Percentiles rank a stretch among this genome's conserved stretches.
phyloP scores from a whole-genome alignment of 2,888 invertebrate genomes.

The Coecobrya sp. region DNA sequence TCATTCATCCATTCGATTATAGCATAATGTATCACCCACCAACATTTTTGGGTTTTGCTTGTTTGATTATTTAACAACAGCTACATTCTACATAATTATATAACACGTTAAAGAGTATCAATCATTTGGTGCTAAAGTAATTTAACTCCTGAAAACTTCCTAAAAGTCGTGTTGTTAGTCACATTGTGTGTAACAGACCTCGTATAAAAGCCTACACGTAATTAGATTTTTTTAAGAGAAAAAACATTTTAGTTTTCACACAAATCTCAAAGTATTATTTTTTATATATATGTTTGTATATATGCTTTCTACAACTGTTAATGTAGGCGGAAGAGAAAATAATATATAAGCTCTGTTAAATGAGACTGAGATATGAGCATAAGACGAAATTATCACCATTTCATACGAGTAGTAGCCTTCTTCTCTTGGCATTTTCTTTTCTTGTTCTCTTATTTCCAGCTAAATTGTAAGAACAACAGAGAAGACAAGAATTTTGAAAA shows the following conservation, averaged over 20 bases:
- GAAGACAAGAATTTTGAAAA: conserved; percentile 10
- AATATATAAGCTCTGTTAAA: conserved; percentile 76
- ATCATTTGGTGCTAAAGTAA: conserved; percentile 31
- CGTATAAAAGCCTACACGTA: conserved; percentile 29
- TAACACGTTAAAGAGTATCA: neutral
- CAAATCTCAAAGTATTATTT: conserved; percentile 33
- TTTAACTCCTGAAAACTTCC: conserved; percentile 33
- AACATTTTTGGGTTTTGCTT: conserved; percentile 17
- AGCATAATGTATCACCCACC: conserved; percentile 36
- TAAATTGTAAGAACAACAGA: conserved; percentile 77
- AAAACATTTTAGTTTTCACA: conserved; percentile 55
- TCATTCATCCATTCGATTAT: conserved; percentile 19
- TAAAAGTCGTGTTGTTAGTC: conserved; percentile 53
- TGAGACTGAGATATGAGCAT: conserved; percentile 69
- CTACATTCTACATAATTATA: conserved; percentile 22
- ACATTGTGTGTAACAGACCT: conserved; percentile 9
- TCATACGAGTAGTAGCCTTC: conserved; percentile 86
- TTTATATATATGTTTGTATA: neutral
- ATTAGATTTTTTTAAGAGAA: conserved; percentile 27
- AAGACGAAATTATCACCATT: conserved; percentile 86
- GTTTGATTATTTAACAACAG: conserved; percentile 7
- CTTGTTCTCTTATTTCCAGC: conserved; percentile 88
- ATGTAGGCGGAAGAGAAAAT: conserved; percentile 71
- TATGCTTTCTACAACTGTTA: conserved; percentile 52
- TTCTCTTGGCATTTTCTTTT: conserved; percentile 87